phyloP scores from a whole-genome alignment of 2,888 invertebrate species.

The Caenorhabditis uteleia region DNA sequence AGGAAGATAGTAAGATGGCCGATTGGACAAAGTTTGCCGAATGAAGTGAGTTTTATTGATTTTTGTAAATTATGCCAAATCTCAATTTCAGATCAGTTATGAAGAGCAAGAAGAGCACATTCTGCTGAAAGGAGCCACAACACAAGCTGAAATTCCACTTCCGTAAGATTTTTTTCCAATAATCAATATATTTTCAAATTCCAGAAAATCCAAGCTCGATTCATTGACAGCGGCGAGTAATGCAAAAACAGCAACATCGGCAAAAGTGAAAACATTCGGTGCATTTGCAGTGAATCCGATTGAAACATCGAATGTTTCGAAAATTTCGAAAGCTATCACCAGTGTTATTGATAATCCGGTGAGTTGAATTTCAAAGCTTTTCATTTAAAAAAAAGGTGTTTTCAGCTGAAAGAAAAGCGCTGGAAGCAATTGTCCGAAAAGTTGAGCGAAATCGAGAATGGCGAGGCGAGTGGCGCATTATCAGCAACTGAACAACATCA shows the following conservation, averaged over 20 bases:
- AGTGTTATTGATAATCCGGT: conserved; percentile 29
- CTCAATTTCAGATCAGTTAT: conserved; percentile 14
- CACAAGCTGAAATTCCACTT: conserved; percentile 22
- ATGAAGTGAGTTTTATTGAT: conserved; percentile 3
- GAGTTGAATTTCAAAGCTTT: background rate
- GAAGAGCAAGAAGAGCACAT: conserved; percentile 12
- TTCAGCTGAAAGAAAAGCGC: conserved; percentile 23
- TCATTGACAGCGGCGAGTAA: conserved; percentile 23
- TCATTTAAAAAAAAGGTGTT: background rate
- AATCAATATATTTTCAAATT: conserved; percentile 3
- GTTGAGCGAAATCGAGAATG: conserved; percentile 9
- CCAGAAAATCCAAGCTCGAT: conserved; percentile 38
- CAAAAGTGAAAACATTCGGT: conserved; percentile 22
- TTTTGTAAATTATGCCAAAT: no score
- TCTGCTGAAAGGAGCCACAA: conserved; percentile 20
- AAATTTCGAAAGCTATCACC: conserved; percentile 10
- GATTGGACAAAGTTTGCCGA: conserved; percentile 32
- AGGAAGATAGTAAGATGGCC: conserved; percentile 32
- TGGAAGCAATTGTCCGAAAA: conserved; percentile 26
- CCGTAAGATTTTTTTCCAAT: conserved; percentile 11
- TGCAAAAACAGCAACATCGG: conserved; percentile 9
- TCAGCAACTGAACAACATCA: conserved; percentile 25
- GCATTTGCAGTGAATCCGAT: conserved; percentile 34
- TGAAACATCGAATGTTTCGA: conserved; percentile 9
- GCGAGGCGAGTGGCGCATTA: conserved; percentile 17